Base-by-base conservation (phyloP, 2,888 invertebrate genomes). In the Cryptus viduatorius region DNA sequence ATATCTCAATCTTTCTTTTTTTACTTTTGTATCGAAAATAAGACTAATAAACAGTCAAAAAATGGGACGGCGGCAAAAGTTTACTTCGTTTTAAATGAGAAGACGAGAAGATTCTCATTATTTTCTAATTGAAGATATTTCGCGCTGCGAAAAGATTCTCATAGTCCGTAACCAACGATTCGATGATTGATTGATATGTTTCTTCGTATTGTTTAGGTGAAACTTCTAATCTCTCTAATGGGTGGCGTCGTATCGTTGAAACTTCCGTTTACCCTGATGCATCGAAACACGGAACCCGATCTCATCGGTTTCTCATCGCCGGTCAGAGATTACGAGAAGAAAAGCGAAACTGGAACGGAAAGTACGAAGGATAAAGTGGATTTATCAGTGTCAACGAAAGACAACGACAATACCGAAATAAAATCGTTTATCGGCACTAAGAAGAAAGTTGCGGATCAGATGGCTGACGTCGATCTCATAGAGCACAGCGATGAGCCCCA, bases 191-290 rank as follows among this genome's bases (percentile, higher is more conserved):
- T 37, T 56, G 14, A 50, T 12, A 14, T 56, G 4, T 16, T 19
- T 29, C 31, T 37, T 46, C 3, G 61, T 79, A 46, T 16, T 76
- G 59, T 79, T 3, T 87, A 95, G 94, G 94, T 98, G 0, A 98
- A 98, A 94, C 94, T 98, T 0, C 95, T 97, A 0, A 95, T 97
- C 31, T 97, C 97, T 83, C 96, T 97, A 3, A 97, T 98, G 95
- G 97, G 97, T 0, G 97, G 97, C 1, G 97, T 97, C 82, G 94
- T 98, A 7, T 96, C 97, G 0, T 94, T 97, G 1, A 98, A 98
- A 92, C 93, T 98, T 71, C 98, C 98, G 0, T 98, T 98, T 92
- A 96, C 96, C 0, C 93, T 98, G 24, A 97, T 97, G 93, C 97
- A 97, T 92, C 96, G 96, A 5, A 95, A 96, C 86, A 95, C 95